phyloP scores from a whole-genome alignment of 2,797 vertebrate species.

The Vultur gryphus region DNA sequence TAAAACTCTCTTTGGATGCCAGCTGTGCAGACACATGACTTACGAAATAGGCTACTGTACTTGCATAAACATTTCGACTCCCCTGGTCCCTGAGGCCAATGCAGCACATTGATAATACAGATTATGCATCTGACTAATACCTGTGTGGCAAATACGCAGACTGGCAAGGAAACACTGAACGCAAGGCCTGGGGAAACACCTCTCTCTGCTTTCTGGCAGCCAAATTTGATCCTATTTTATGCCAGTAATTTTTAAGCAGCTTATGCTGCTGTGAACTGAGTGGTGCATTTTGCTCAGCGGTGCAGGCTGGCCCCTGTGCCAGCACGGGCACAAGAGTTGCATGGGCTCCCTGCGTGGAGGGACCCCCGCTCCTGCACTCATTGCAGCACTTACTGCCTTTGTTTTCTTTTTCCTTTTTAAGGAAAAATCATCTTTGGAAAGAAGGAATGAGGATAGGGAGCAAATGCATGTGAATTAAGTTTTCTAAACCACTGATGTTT shows the following conservation, averaged over 20 bases:
- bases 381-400: neutral
- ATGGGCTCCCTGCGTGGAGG: neutral
- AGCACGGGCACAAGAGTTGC: neutral
- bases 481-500: neutral
- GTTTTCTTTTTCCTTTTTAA: neutral
- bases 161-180: neutral
- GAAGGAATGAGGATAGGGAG: neutral
- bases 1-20: neutral
- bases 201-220: neutral
- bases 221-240: neutral
- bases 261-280: neutral
- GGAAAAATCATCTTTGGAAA: neutral
- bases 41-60: constrained; percentile 9
- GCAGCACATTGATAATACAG: neutral
- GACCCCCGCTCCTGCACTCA: neutral
- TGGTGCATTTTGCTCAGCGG: neutral
- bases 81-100: neutral
- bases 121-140: neutral
- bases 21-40: constrained; percentile 38
- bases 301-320: neutral
- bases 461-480: neutral
- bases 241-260: constrained; percentile 13
- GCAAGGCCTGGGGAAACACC: neutral
- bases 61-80: neutral
- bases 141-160: neutral